Base-by-base conservation (phyloP, 2,797 vertebrate species). In the Mormyrus hasselquistii region DNA sequence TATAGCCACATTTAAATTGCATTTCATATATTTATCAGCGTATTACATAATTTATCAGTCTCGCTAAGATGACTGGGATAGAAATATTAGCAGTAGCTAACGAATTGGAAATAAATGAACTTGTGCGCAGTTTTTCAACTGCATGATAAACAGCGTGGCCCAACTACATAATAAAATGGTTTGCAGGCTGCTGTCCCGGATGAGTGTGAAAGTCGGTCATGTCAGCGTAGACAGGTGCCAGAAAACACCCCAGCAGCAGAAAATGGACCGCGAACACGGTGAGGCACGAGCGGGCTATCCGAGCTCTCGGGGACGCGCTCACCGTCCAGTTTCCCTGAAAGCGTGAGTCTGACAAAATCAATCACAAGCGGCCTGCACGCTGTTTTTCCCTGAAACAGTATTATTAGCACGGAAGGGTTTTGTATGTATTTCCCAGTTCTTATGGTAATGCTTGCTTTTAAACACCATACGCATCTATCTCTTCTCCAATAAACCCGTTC, bases 31-130 rank as follows among this genome's bases (percentile, higher is more conserved):
- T 82, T 82, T 44, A n/a, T 44, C 41, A 47, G 41, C 41, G 19
- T 47, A 47, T 82, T 82, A 47, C 6, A 44, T 44, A 82, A 47
- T 82, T n/a, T 82, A 82, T 82, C 38, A n/a, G 76, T 44, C 76
- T 82, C 76, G 41, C 76, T 82, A 82, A 82, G 76, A 82, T 82
- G 19, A 47, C 38, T n/a, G 76, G 41, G 41, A 82, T 82, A 82
- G 76, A 82, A 82, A n/a, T 82, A 82, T 82, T 82, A 47, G 76
- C 41, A 44, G 44, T 44, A 82, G 76, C 41, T 44, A 65, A 82
- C 76, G 16, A 44, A 47, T 47, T 82, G 41, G 7, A 82, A 82
- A 82, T 44, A 82, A 47, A 82, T n/a, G 7, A 82, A 41, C 38
- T 82, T 82, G 7, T 82, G 76, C 41, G 6, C 2, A 79, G 73